phyloP scores from a whole-genome alignment of 2,888 invertebrate genomes.

The Hydropsyche betteni region DNA sequence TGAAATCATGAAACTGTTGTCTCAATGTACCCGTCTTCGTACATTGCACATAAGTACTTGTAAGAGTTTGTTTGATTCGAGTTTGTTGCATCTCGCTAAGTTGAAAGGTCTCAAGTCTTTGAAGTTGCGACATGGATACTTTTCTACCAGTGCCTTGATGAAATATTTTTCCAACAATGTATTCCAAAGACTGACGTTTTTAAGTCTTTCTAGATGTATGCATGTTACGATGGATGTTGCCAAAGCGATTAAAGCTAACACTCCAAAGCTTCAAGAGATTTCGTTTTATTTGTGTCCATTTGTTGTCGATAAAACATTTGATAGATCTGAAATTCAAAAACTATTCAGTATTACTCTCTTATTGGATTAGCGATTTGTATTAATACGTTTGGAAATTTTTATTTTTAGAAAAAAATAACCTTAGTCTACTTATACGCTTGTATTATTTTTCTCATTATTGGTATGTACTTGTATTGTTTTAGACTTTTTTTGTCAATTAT shows the following conservation, averaged over 20 bases:
- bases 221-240: conserved; percentile 66
- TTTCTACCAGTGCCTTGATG: conserved; percentile 63
- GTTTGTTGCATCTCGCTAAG: conserved; percentile 62
- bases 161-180: conserved; percentile 64
- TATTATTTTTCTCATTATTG: too few species aligned
- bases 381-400: conserved; percentile 48
- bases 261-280: conserved; percentile 63
- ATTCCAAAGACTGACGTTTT: conserved; percentile 62
- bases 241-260: conserved; percentile 63
- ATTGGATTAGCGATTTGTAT: conserved; percentile 58
- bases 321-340: conserved; percentile 62
- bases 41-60: conserved; percentile 66
- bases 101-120: conserved; percentile 63
- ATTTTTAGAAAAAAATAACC: conserved; percentile 38
- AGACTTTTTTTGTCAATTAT: too few species aligned
- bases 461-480: too few species aligned
- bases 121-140: conserved; percentile 65
- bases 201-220: conserved; percentile 63
- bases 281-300: conserved; percentile 66
- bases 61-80: conserved; percentile 66
- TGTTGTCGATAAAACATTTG: conserved; percentile 62
- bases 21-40: conserved; percentile 61
- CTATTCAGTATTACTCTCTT: conserved; percentile 65
- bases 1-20: conserved; percentile 62
- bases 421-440: conserved; percentile 36